A percentile compares a stretch with the other conserved stretches of the same genome.
Evolutionary conservation across 2,888 invertebrate species (phyloP).

Genomic region (Rhagophthalmus giganteus): DNA sequence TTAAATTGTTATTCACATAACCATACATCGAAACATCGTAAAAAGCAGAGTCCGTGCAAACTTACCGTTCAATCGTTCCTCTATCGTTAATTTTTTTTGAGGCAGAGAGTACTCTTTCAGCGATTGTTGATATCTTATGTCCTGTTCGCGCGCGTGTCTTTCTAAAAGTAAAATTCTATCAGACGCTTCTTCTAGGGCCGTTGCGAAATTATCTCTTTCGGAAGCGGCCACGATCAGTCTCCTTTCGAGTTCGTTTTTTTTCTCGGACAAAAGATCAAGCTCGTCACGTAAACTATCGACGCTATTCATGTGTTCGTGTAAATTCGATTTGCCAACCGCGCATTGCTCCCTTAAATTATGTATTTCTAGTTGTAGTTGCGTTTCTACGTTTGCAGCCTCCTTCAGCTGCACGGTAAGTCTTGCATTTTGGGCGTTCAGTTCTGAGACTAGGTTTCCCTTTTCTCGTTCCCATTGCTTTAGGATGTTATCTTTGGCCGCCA

Average conservation of each 20-base stretch:
- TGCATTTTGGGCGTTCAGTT: constrained; percentile 80
- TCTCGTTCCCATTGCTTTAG: constrained; percentile 75
- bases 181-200: constrained; percentile 85
- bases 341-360: constrained; percentile 83
- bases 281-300: constrained; percentile 86
- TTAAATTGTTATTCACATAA: not conserved
- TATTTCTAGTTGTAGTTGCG: constrained; percentile 77
- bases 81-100: constrained; percentile 51
- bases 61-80: constrained; percentile 45
- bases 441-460: constrained; percentile 79
- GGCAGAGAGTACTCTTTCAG: constrained; percentile 52
- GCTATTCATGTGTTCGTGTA: constrained; percentile 85
- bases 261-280: constrained; percentile 79
- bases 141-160: constrained; percentile 80
- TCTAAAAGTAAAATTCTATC: constrained; percentile 86
- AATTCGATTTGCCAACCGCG: constrained; percentile 63
- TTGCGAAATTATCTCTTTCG: constrained; percentile 78
- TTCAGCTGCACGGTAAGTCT: constrained; percentile 80
- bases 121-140: constrained; percentile 54
- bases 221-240: constrained; percentile 73
- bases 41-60: constrained; percentile 2
- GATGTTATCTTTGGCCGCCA: constrained; percentile 66
- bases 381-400: constrained; percentile 79
- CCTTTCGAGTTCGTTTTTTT: constrained; percentile 82
- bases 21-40: not conserved